phyloP scores from a whole-genome alignment of 2,888 invertebrate species.

The Dugesia japonica region DNA sequence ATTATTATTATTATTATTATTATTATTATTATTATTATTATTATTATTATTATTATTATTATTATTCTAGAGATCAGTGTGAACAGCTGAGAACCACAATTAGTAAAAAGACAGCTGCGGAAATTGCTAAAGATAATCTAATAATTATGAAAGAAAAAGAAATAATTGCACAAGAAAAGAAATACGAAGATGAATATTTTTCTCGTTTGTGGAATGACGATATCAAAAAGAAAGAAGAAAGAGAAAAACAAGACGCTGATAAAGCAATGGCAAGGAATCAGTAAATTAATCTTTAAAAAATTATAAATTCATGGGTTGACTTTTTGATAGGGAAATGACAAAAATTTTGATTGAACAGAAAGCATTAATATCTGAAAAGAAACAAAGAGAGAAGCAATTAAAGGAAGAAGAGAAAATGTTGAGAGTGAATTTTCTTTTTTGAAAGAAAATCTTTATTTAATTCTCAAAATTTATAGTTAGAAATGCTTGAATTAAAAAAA shows the following conservation, averaged over 20 bases:
- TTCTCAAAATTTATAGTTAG: too few relatives aligned
- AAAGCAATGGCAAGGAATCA: constrained; percentile 40
- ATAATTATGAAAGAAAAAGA: constrained; percentile 38
- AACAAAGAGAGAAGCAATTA: constrained; percentile 41
- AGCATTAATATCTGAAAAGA: constrained; percentile 43
- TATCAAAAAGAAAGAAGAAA: constrained; percentile 42
- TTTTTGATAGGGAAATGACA: constrained; percentile 38
- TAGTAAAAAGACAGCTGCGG: constrained; percentile 43
- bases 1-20: too few relatives aligned
- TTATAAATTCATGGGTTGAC: neutral
- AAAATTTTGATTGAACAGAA: constrained; percentile 43
- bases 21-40: too few relatives aligned
- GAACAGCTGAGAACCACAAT: constrained; percentile 45
- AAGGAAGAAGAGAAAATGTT: constrained; percentile 44
- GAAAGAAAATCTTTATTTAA: too few relatives aligned
- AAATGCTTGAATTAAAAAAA: constrained; percentile 39
- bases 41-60: too few relatives aligned
- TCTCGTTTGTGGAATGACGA: constrained; percentile 45
- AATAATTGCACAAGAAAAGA: constrained; percentile 37
- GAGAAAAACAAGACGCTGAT: constrained; percentile 43
- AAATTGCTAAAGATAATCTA: constrained; percentile 43
- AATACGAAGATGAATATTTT: constrained; percentile 43
- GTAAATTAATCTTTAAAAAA: neutral
- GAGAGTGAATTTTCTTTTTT: constrained; percentile 41
- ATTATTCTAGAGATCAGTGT: constrained; percentile 41